Evolutionary conservation across 1,140 invertebrate genomes (phyloP), one percentile per base, ranked within the genome.

Genomic region (Triops longicaudatus): DNA sequence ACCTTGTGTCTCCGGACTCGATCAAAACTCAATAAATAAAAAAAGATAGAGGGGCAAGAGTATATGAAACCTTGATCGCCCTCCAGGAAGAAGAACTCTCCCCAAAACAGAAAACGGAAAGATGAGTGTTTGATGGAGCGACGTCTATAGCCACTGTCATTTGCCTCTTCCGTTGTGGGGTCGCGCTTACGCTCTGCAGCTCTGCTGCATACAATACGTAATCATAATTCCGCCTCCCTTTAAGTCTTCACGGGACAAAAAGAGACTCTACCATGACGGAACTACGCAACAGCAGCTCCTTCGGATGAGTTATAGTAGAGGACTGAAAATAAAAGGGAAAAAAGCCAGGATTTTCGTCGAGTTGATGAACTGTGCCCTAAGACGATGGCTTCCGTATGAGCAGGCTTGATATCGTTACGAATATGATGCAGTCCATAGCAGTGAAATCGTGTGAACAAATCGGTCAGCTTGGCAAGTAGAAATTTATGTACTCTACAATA

Each of bases 61-160:
- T 22, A 22, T 63, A 63, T 63, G 50, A 63, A 63, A 63, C 10
- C 50, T 63, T 22, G 7, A 37, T 37, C 50, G 9, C 22, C 50
- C 17, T 63, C 0, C 6, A 63, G 6, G 14, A 22, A 22, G 50
- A 63, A 63, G 50, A 63, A 63, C 50, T 14, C 31, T 37, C 31
- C 50, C 50, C 4, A 63, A 63, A 17, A n/a, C 22, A 63, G 50
- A 63, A 63, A 63, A 63, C 50, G 50, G 50, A 63, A 63, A 63
- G 50, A 63, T 63, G 50, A 63, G 50, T 63, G 50, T 63, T 63
- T 63, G 50, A 63, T 63, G 50, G 50, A 63, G 50, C 50, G 50
- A 63, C 50, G 50, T 14, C 50, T 63, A 63, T 63, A 63, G 50
- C 50, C 50, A 63, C 50, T 63, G 50, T 63, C 50, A 63, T 63